Evolutionary conservation across 53 echinoderm and acorn worm genomes (phyloP).

Genomic region (Paracentrotus lividus): DNA sequence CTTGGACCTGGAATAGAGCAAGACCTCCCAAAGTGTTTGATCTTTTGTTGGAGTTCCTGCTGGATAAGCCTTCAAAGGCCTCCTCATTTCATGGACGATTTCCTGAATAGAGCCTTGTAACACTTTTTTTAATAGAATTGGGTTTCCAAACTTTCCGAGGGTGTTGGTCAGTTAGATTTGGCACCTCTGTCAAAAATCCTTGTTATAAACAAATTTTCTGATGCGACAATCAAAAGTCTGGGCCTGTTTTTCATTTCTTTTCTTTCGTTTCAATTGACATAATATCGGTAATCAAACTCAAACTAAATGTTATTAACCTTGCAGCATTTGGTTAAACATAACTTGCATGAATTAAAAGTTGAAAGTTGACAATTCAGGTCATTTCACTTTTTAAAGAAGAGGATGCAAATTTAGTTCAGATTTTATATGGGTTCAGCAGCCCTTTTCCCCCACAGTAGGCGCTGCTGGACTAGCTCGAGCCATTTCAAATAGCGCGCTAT

Average conservation of each 20-base stretch:
- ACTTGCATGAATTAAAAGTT: no score
- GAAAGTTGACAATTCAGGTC: no score
- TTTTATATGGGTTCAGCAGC: no score
- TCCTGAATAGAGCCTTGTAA: slow-evolving; percentile 11
- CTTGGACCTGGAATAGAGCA: slow-evolving; percentile 28
- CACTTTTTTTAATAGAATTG: slow-evolving; percentile 8
- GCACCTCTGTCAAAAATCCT: slow-evolving; percentile 11
- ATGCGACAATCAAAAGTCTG: not conserved
- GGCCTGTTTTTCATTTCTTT: not conserved
- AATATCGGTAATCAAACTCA: no score
- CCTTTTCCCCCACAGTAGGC: no score
- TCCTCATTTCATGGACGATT: slow-evolving; percentile 1
- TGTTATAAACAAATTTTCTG: not conserved
- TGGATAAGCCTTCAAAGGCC: slow-evolving; percentile 35
- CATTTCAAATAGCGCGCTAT: no score
- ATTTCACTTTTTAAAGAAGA: no score
- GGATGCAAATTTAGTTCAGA: no score
- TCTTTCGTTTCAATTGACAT: no score
- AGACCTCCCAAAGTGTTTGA: slow-evolving; percentile 51
- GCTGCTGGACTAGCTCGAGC: no score
- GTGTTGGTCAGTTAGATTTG: slow-evolving; percentile 22
- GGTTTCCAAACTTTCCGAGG: not conserved
- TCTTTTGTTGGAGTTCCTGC: slow-evolving; percentile 27
- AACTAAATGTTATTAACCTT: no score
- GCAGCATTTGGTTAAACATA: no score